Conservation (phyloP, 2,888 invertebrate species). For the Xylocampa areola region DNA sequence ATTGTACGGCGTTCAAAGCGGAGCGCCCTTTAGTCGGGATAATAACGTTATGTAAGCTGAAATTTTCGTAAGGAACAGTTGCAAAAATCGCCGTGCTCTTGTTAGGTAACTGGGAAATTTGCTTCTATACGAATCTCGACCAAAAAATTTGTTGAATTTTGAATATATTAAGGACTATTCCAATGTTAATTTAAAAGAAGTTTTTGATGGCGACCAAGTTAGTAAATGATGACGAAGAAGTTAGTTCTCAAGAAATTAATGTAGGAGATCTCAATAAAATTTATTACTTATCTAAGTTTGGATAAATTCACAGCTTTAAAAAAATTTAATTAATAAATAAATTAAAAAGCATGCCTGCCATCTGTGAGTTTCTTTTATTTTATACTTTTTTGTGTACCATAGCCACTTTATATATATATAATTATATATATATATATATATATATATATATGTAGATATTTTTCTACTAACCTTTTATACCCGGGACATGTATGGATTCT, state of each 20-base stretch:
- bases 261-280: no score
- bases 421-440: no score
- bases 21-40: conserved; percentile 69
- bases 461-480: no score
- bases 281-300: no score
- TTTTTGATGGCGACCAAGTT: conserved; percentile 28
- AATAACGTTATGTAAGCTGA: conserved; percentile 78
- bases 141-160: conserved; percentile 38
- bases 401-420: no score
- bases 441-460: no score
- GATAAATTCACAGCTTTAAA: no score
- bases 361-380: no score
- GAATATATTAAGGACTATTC: conserved; percentile 40
- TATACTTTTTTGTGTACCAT: no score
- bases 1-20: conserved; percentile 76
- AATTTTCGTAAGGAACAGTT: conserved; percentile 74
- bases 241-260: neutral
- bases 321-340: no score
- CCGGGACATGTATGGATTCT: no score
- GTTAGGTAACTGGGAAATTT: conserved; percentile 55
- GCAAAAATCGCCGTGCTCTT: conserved; percentile 71
- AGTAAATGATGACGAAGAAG: conserved; percentile 13
- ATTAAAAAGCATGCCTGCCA: no score
- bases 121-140: conserved; percentile 34
- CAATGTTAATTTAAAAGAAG: conserved; percentile 34